A percentile compares a stretch with the other conserved stretches of the same genome.
These are phyloP conservation scores for Aramus guarauna DNA, from an alignment of 2,113 vertebrate genomes.

Conservation along the genomic window DNA sequence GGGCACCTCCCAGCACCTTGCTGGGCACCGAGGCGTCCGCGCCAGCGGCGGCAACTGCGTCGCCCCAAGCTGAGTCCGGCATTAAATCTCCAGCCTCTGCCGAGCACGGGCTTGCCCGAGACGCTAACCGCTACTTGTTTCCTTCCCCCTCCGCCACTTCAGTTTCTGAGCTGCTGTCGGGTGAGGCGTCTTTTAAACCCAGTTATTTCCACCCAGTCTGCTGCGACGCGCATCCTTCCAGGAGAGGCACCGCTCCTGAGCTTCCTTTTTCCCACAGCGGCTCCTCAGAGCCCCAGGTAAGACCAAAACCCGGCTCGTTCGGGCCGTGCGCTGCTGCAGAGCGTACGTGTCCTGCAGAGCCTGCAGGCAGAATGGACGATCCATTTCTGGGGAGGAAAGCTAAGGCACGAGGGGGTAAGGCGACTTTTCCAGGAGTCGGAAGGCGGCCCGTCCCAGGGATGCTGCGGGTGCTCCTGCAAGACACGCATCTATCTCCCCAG, in stretches of 20 bases:
- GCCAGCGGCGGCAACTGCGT: neutral
- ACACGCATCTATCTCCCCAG: neutral
- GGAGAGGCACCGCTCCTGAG: neutral
- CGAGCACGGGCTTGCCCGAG: neutral
- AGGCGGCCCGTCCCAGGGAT: neutral
- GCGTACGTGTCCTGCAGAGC: accelerated
- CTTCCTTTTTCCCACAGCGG: neutral
- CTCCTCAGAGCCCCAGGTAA: neutral
- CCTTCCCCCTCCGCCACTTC: neutral
- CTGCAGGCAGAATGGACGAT: accelerated
- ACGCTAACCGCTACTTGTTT: neutral
- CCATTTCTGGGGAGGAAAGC: neutral
- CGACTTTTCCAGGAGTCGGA: neutral
- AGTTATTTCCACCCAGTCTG: neutral
- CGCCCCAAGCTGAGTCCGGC: neutral
- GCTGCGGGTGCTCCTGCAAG: neutral
- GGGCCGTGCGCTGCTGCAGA: neutral
- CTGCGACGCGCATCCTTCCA: neutral
- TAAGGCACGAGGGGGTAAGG: neutral
- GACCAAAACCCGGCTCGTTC: neutral
- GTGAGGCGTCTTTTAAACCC: neutral
- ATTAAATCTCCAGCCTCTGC: neutral
- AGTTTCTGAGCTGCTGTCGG: neutral
- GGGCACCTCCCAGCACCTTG: neutral
- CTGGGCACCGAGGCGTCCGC: neutral